These are phyloP conservation scores for Chlorospingus flavigularis DNA, from an alignment of 2,797 vertebrate species.

Conservation along the genomic window DNA sequence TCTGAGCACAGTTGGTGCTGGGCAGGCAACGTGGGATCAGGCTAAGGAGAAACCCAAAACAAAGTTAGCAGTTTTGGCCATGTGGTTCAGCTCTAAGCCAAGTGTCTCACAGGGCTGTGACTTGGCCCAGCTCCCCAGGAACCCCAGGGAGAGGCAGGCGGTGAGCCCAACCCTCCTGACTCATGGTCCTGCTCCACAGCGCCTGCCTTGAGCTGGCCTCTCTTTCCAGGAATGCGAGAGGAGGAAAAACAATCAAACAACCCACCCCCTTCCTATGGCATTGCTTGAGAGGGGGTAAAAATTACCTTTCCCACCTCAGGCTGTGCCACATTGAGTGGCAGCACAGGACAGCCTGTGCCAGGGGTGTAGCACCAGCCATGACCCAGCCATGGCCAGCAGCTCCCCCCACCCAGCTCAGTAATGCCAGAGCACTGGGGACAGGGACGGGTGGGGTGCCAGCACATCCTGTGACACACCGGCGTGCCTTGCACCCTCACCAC, in stretches of 20 bases:
- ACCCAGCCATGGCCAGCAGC: neutral
- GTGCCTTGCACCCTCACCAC: accelerated
- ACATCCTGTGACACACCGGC: accelerated
- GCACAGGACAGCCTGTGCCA: neutral
- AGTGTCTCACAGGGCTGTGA: neutral
- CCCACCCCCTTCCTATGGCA: neutral
- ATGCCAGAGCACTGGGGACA: accelerated
- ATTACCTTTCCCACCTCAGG: neutral
- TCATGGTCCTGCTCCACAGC: neutral
- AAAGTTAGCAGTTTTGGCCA: neutral
- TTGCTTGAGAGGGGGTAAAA: neutral
- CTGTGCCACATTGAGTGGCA: neutral
- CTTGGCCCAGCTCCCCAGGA: neutral
- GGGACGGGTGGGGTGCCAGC: neutral
- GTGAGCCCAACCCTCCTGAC: neutral
- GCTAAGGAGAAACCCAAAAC: neutral
- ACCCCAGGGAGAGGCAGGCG: neutral
- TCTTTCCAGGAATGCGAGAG: conserved; percentile 3
- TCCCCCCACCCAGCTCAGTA: neutral
- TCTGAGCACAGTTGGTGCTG: neutral
- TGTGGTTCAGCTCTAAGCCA: neutral
- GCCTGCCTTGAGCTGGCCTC: neutral
- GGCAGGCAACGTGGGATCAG: neutral
- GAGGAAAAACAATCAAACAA: neutral
- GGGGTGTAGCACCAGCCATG: neutral